Percentiles rank a stretch among this genome's conserved stretches.
These are phyloP conservation scores for Anhinga rufa DNA, from an alignment of 2,113 vertebrate species.

Conservation along the genomic window DNA sequence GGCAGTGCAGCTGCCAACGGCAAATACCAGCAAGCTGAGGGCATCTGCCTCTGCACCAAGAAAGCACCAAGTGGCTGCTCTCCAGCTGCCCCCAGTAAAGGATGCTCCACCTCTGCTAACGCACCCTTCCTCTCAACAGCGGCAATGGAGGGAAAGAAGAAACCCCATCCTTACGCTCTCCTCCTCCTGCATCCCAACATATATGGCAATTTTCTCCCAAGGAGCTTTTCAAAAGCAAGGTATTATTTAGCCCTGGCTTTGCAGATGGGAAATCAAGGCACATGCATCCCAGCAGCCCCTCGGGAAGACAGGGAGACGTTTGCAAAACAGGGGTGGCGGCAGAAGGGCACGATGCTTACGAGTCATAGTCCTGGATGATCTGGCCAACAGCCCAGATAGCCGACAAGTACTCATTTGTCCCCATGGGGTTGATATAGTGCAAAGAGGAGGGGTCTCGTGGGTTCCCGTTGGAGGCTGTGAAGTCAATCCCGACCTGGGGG, in stretches of 20 bases:
- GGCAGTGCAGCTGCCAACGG: neutral
- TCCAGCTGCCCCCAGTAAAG: neutral
- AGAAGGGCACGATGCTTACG: slow-evolving; percentile 71
- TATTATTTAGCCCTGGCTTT: neutral
- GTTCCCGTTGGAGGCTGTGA: slow-evolving; percentile 97
- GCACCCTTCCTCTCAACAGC: neutral
- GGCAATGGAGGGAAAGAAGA: neutral
- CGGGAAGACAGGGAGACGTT: neutral
- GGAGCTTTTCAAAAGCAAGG: neutral
- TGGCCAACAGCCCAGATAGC: slow-evolving; percentile 97
- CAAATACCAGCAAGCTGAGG: neutral
- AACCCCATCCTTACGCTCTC: neutral
- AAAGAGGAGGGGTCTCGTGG: slow-evolving; percentile 91
- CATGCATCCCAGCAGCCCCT: neutral
- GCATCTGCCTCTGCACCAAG: neutral
- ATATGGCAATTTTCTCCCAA: neutral
- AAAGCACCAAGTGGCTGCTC: neutral
- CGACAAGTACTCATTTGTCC: slow-evolving; percentile 93
- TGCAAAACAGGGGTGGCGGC: neutral
- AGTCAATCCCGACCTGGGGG: slow-evolving; percentile 94
- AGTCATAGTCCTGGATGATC: slow-evolving; percentile 98
- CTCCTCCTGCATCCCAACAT: neutral
- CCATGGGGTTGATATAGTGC: slow-evolving; percentile 95
- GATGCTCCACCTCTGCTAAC: neutral
- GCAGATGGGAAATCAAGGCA: neutral